A percentile compares a stretch with the other conserved stretches of the same genome.
These are phyloP conservation scores for Napeogenes sylphis DNA, from an alignment of 2,888 invertebrate genomes.

Conservation along the genomic window DNA sequence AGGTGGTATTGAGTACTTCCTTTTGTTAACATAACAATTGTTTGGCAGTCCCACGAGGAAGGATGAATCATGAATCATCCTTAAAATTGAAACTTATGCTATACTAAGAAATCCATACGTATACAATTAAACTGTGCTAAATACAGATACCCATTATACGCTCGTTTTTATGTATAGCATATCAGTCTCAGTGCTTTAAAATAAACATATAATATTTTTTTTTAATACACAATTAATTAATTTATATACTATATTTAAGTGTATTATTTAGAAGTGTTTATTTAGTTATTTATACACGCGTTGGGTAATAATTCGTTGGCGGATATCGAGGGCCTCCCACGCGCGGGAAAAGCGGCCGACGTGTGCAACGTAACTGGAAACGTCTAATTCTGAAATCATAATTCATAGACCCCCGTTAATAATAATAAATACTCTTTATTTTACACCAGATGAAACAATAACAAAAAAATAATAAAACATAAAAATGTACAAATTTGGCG, in stretches of 20 bases:
- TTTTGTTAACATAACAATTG: slow-evolving; percentile 1
- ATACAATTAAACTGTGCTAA: background rate
- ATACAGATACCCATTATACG: background rate
- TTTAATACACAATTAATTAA: background rate
- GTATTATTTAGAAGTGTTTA: slow-evolving; percentile 13
- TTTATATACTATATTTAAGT: background rate
- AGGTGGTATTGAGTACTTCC: background rate
- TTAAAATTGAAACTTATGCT: background rate
- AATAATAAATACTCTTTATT: too few species aligned
- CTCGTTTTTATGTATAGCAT: background rate
- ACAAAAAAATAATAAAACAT: too few species aligned
- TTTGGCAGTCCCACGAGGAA: slow-evolving; percentile 5
- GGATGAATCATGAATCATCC: background rate
- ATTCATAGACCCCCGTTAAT: too few species aligned
- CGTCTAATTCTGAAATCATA: too few species aligned
- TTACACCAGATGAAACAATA: too few species aligned
- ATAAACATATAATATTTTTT: background rate
- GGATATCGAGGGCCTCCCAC: slow-evolving; percentile 63
- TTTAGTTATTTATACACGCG: slow-evolving; percentile 46
- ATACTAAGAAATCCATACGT: slow-evolving; percentile 1
- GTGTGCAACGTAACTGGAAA: slow-evolving; percentile 28
- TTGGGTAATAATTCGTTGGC: slow-evolving; percentile 56
- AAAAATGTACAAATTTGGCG: too few species aligned
- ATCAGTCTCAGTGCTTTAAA: background rate
- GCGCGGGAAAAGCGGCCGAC: slow-evolving; percentile 48